A percentile compares a stretch with the other conserved stretches of the same genome.
phyloP scores from a whole-genome alignment of 1,140 invertebrate genomes.

The Macrostomum lignano region DNA sequence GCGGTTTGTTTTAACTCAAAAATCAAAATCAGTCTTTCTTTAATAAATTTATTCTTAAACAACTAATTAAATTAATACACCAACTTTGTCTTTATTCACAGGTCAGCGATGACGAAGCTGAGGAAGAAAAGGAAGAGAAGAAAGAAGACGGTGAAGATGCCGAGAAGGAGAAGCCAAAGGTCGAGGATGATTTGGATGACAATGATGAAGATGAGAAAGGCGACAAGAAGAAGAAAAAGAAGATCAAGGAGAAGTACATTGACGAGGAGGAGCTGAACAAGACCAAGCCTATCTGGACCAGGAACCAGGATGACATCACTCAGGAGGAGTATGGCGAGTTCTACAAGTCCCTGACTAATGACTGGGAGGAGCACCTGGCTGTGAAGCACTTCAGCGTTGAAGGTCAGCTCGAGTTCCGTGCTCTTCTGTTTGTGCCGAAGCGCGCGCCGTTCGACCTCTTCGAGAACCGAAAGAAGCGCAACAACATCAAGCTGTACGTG shows the following conservation, averaged over 20 bases:
- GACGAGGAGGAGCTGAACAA: conserved; percentile 97
- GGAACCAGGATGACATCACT: conserved; percentile 83
- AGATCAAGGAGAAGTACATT: conserved; percentile 83
- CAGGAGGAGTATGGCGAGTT: conserved; percentile 95
- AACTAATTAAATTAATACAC: too few species aligned
- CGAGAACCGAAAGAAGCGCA: conserved; percentile 88
- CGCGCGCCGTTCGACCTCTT: conserved; percentile 87
- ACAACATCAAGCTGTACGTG: conserved; percentile 91
- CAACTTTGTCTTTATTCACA: too few species aligned
- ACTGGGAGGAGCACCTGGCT: conserved; percentile 93
- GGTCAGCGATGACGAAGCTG: conserved; percentile 25
- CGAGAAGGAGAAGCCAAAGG: conserved; percentile 44
- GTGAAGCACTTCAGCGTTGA: conserved; percentile 96
- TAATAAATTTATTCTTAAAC: too few species aligned
- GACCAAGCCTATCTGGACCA: conserved; percentile 91
- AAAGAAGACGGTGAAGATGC: conserved; percentile 15
- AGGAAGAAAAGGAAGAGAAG: conserved; percentile 18
- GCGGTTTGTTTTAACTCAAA: too few species aligned
- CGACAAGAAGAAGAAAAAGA: conserved; percentile 46
- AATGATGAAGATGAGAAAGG: conserved; percentile 40
- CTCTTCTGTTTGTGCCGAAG: conserved; percentile 68
- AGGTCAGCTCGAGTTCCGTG: conserved; percentile 84
- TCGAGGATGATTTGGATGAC: conserved; percentile 43
- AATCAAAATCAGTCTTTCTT: too few species aligned
- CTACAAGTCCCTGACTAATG: conserved; percentile 89